These are phyloP conservation scores for Lonchura striata DNA, from an alignment of 2,113 vertebrate species.

Conservation along the genomic window DNA sequence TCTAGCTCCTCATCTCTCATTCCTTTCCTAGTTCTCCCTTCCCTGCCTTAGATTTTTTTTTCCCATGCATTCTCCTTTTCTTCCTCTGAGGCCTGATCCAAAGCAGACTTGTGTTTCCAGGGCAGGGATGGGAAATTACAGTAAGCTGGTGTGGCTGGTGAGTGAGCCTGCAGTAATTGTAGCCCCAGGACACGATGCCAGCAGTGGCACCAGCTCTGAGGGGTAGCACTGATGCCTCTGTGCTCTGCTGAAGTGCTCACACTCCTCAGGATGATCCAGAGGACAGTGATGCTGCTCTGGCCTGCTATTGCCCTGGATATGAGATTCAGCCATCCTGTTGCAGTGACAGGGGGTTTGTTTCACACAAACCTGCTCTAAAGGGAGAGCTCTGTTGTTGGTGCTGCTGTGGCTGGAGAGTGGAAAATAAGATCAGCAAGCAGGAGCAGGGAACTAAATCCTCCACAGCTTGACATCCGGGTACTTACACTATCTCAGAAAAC, in stretches of 20 bases:
- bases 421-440: background rate
- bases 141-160: background rate
- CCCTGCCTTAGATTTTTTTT: background rate
- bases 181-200: background rate
- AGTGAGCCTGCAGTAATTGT: background rate
- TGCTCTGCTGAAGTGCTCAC: background rate
- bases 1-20: background rate
- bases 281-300: background rate
- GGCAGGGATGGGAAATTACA: background rate
- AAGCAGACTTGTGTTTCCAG: background rate
- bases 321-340: background rate
- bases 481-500: background rate
- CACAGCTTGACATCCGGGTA: background rate
- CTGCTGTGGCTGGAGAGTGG: background rate
- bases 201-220: background rate
- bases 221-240: background rate
- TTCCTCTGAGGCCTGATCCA: background rate
- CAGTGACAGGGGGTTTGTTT: background rate
- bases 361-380: background rate
- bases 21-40: background rate
- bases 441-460: background rate
- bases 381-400: background rate
- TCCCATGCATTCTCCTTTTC: background rate
- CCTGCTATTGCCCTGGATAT: background rate
- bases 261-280: background rate